Evolutionary conservation across 2,888 invertebrate genomes (phyloP).

Genomic region (Alloscopus bannaensis): DNA sequence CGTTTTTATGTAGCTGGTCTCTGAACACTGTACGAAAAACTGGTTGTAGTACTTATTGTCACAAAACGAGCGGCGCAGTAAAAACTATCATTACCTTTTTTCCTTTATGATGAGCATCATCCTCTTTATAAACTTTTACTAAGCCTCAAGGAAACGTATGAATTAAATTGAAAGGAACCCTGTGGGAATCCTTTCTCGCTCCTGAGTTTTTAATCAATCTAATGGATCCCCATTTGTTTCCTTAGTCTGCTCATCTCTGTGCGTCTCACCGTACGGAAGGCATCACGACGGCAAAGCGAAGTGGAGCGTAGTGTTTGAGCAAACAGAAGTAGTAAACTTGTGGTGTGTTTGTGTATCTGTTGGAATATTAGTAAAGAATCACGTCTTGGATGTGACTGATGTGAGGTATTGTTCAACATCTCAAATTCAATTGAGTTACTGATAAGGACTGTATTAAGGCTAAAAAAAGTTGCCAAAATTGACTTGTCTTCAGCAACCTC

Average conservation of each 20-base stretch:
- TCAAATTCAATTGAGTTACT: too few species aligned
- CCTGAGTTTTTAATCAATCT: constrained; percentile 64
- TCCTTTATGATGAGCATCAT: constrained; percentile 51
- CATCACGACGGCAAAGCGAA: constrained; percentile 13
- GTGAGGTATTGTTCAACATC: constrained; percentile 15
- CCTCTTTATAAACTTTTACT: constrained; percentile 46
- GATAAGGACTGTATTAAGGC: too few species aligned
- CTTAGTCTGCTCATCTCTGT: constrained; percentile 58
- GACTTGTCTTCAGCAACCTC: too few species aligned
- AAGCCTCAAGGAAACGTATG: constrained; percentile 61
- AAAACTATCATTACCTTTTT: constrained; percentile 64
- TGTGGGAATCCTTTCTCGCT: constrained; percentile 63
- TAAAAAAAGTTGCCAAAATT: too few species aligned
- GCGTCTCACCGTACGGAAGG: constrained; percentile 28
- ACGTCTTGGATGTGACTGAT: constrained; percentile 14
- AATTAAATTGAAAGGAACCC: constrained; percentile 66
- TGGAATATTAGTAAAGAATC: constrained; percentile 18
- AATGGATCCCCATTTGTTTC: constrained; percentile 64
- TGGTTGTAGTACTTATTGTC: constrained; percentile 43
- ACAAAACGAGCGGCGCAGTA: constrained; percentile 46
- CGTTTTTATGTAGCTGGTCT: not conserved
- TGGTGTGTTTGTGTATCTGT: constrained; percentile 40
- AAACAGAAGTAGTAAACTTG: too few species aligned
- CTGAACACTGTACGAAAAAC: not conserved
- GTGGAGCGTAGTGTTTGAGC: too few species aligned